Conservation (phyloP, 2,113 vertebrate genomes). For the Rhinichthys klamathensis region DNA sequence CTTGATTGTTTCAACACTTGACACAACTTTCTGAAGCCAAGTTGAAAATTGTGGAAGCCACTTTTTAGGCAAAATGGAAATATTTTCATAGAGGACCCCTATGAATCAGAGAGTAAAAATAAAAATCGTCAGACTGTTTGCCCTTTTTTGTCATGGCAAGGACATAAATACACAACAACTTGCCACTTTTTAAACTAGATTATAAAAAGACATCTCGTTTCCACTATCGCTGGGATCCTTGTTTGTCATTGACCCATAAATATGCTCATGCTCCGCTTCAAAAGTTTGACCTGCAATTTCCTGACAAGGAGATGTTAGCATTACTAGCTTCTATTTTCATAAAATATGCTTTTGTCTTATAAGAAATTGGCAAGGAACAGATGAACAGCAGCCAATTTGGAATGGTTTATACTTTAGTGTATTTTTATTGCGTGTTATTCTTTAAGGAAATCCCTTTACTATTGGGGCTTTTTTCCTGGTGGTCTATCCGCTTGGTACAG, state of each 20-base stretch:
- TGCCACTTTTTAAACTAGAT: neutral
- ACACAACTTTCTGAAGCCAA: too few relatives aligned
- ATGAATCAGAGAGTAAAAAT: too few relatives aligned
- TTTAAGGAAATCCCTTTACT: neutral
- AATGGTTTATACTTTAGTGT: neutral
- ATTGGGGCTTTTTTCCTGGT: neutral
- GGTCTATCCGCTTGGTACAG: neutral
- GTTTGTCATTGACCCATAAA: neutral
- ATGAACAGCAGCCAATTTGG: neutral
- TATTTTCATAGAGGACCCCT: too few relatives aligned
- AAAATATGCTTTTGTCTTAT: neutral
- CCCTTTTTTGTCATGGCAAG: too few relatives aligned
- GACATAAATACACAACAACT: neutral
- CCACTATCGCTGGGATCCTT: neutral
- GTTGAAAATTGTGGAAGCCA: too few relatives aligned
- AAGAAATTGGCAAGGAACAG: neutral
- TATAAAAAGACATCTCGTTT: conserved; percentile 22
- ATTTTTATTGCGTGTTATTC: neutral
- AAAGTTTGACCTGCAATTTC: neutral
- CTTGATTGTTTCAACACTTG: too few relatives aligned
- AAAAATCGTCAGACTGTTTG: too few relatives aligned
- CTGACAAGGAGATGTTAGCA: neutral
- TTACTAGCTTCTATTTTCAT: neutral
- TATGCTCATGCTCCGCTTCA: neutral
- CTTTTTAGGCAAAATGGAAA: too few relatives aligned